phyloP scores from a whole-genome alignment of 2,797 vertebrate species.

The Gouania willdenowi region DNA sequence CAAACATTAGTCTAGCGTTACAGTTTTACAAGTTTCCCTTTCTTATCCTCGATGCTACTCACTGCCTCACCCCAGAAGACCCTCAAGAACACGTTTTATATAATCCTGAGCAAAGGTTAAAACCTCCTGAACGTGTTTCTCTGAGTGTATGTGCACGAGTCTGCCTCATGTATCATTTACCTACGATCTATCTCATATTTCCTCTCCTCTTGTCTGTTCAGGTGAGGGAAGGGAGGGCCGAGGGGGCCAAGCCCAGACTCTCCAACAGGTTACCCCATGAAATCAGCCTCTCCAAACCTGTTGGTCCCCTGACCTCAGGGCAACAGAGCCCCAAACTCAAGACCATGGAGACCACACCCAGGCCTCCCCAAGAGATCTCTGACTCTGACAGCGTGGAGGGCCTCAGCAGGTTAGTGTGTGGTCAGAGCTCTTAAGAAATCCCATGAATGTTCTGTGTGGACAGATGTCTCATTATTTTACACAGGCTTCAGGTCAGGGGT shows the following conservation, averaged over 20 bases:
- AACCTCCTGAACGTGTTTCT: not conserved
- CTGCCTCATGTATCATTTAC: conserved; percentile 22
- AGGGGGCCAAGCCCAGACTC: conserved; percentile 49
- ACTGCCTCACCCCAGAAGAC: not conserved
- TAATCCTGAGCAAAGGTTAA: conserved; percentile 26
- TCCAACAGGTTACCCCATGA: conserved; percentile 54
- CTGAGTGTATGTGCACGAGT: not conserved
- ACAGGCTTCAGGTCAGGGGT: too few species aligned
- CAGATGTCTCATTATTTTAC: too few species aligned
- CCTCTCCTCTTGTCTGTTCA: conserved; percentile 45
- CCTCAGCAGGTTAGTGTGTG: conserved; percentile 76
- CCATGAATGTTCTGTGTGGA: too few species aligned
- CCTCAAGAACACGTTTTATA: conserved; percentile 22
- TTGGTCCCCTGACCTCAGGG: conserved; percentile 37
- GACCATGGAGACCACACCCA: conserved; percentile 54
- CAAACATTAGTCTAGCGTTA: conserved; percentile 8
- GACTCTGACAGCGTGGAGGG: conserved; percentile 49
- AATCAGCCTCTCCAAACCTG: conserved; percentile 41
- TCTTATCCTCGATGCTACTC: conserved; percentile 17
- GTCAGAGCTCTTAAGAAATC: too few species aligned
- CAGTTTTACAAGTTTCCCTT: conserved; percentile 13
- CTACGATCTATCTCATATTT: conserved; percentile 27
- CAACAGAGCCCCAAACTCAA: conserved; percentile 43
- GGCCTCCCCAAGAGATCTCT: not conserved
- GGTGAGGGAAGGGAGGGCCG: conserved; percentile 68